phyloP scores from a whole-genome alignment of 1,140 invertebrate species.

The Pseudomyrmex gracilis region DNA sequence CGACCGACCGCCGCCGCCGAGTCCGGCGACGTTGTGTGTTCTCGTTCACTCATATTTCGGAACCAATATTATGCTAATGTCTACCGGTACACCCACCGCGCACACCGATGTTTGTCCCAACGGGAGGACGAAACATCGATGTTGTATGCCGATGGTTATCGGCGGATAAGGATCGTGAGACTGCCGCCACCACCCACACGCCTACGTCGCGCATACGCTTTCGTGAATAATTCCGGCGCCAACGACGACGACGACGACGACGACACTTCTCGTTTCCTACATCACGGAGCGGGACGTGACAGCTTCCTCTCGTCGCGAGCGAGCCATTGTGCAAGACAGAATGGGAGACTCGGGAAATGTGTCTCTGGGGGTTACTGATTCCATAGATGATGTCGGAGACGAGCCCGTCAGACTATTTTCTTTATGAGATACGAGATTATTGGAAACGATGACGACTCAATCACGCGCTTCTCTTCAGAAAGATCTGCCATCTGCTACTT shows the following conservation, averaged over 20 bases:
- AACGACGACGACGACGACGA: constrained; percentile 7
- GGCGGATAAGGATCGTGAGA: constrained; percentile 57
- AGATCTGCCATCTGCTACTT: not conserved
- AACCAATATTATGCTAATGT: constrained; percentile 82
- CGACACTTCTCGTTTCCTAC: constrained; percentile 49
- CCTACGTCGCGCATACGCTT: constrained; percentile 40
- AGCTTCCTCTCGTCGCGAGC: constrained; percentile 59
- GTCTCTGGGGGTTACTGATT: constrained; percentile 27
- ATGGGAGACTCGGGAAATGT: constrained; percentile 37
- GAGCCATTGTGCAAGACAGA: constrained; percentile 46
- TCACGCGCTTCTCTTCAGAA: not conserved
- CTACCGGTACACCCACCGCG: constrained; percentile 33
- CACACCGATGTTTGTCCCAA: constrained; percentile 52
- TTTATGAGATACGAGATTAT: constrained; percentile 31
- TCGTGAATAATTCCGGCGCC: constrained; percentile 66
- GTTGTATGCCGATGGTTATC: constrained; percentile 57
- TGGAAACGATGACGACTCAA: constrained; percentile 10
- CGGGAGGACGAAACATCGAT: constrained; percentile 57
- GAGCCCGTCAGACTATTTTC: constrained; percentile 8
- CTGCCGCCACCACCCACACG: constrained; percentile 25
- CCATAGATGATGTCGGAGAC: not conserved
- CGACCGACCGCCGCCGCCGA: not conserved
- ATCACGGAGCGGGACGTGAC: constrained; percentile 41
- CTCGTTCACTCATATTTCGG: constrained; percentile 76
- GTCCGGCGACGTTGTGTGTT: constrained; percentile 33